Evolutionary conservation across 1,140 invertebrate species (phyloP).

Genomic region (Portunus trituberculatus): DNA sequence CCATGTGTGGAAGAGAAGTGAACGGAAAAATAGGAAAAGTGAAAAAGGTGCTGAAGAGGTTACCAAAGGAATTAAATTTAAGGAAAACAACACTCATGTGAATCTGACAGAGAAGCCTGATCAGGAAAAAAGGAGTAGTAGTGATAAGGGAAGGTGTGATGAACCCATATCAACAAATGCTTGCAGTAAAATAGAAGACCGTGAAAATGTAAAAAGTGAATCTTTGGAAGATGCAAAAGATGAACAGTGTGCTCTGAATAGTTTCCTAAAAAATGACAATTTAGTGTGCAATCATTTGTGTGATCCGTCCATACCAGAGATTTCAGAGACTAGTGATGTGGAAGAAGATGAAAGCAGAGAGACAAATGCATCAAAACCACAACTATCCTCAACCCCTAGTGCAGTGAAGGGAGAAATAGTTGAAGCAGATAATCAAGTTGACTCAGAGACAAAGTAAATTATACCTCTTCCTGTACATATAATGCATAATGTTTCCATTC

Average conservation of each 20-base stretch:
- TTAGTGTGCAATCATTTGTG: slow-evolving; percentile 48
- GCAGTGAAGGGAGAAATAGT: neutral
- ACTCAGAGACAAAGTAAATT: slow-evolving; percentile 59
- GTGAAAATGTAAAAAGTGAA: neutral
- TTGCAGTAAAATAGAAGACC: neutral
- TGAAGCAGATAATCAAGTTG: slow-evolving; percentile 29
- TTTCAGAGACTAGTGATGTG: slow-evolving; percentile 78
- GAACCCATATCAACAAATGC: neutral
- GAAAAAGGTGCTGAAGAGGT: slow-evolving; percentile 61
- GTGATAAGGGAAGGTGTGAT: neutral
- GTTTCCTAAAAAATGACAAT: slow-evolving; percentile 13
- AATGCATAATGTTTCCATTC: no score
- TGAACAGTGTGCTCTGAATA: neutral
- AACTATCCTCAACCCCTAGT: neutral
- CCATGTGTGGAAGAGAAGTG: slow-evolving; percentile 3
- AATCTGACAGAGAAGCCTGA: neutral
- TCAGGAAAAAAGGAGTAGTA: neutral
- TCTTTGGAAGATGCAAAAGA: neutral
- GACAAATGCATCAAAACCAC: neutral
- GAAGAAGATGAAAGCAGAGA: slow-evolving; percentile 81
- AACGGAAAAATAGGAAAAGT: slow-evolving; percentile 47
- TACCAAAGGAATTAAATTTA: neutral
- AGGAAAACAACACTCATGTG: neutral
- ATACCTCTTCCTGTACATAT: neutral
- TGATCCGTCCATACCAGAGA: slow-evolving; percentile 78